Conservation (phyloP, 2,888 invertebrate species). For the Pharmacophagus antenor region DNA sequence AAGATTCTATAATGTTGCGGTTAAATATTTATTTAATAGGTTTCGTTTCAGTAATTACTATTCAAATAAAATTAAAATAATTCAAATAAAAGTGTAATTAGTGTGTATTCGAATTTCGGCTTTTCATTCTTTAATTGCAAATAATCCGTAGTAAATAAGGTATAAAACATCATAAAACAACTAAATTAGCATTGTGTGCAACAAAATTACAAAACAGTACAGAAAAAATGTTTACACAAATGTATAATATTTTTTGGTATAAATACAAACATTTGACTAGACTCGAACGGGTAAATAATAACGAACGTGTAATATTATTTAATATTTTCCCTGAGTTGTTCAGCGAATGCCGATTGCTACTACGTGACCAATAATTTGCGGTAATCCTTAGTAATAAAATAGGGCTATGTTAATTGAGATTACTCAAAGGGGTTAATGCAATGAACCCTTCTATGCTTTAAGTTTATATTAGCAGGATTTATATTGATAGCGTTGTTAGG, state of each 20-base stretch:
- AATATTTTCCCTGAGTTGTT: neutral
- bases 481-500: neutral
- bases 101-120: too few species aligned
- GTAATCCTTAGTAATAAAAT: neutral
- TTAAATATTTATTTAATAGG: too few species aligned
- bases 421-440: slow-evolving; percentile 5
- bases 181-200: too few species aligned
- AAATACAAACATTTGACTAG: neutral
- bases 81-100: too few species aligned
- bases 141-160: too few species aligned
- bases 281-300: neutral
- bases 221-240: neutral
- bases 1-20: too few species aligned
- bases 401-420: slow-evolving; percentile 6
- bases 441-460: neutral
- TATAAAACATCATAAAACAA: too few species aligned
- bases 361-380: slow-evolving; percentile 7
- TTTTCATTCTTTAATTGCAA: too few species aligned
- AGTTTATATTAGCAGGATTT: neutral
- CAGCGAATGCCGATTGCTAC: neutral
- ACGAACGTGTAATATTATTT: neutral
- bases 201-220: too few species aligned
- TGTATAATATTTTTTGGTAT: neutral
- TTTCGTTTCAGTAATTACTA: too few species aligned
- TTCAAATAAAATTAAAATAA: too few species aligned